Base-by-base conservation (phyloP, 2,113 vertebrate species). In the Pipra filicauda region DNA sequence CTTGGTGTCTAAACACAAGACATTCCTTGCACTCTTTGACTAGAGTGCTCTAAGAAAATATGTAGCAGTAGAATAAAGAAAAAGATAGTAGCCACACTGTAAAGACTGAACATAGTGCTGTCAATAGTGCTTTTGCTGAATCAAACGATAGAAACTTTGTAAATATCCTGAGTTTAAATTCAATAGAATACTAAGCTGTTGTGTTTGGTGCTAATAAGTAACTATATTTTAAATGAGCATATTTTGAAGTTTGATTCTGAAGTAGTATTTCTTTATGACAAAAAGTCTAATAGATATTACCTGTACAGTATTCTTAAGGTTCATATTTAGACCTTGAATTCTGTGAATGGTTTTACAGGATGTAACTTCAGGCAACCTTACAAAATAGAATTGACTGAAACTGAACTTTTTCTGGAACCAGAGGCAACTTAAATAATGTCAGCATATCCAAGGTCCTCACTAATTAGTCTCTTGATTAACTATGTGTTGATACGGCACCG, bases 401-500 rank as follows among this genome's bases (percentile, higher is more conserved):
- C 58, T 30, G 54, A 85, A 31, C 5, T 76, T 85, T 19, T 70
- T 85, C 39, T 85, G 54, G 41, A 85, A 49, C 19, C 28, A 82
- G 24, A 61, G 41, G 11, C 71, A 79, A 8, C 12, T 85, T 71
- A 78, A 70, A 44, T 85, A 64, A 72, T 2, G 0, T n/a, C 67
- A 76, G 17, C 12, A 1, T 65, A 41, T 79, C 26, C 44, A 37
- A 13, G 48, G 12, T 8, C 17, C 37, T 91, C 15, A 8, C 14
- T 41, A 24, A 26, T 30, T n/a, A 49, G 23, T 64, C 31, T 54
- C 9, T 39, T 88, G 46, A 18, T 81, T 61, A 84, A 74, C 28
- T 33, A 11, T 35, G 9, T 61, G 16, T 62, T 89, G 65, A 28
- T 54, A 81, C 58, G 12, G 14, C 6, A 2, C 12, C 0, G 0